phyloP scores from a whole-genome alignment of 2,888 invertebrate genomes.

The Eupithecia pulchellata region DNA sequence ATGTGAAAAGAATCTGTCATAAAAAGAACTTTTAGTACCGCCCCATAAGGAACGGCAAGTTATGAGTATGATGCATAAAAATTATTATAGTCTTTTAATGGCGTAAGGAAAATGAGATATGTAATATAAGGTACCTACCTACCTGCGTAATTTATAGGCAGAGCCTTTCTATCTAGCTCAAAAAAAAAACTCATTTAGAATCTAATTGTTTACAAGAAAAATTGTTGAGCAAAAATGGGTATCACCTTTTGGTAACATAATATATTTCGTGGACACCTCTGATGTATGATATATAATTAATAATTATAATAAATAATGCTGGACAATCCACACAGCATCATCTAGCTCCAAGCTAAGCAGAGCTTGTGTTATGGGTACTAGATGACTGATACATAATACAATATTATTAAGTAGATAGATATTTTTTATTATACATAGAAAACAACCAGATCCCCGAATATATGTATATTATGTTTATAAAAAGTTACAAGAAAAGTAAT shows the following conservation, averaged over 20 bases:
- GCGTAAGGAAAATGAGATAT: conserved; percentile 1
- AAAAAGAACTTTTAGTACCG: conserved; percentile 7
- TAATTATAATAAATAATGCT: too few species aligned
- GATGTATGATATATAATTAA: not conserved
- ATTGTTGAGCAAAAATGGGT: not conserved
- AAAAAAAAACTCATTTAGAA: too few species aligned
- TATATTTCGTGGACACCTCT: not conserved
- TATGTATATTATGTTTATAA: too few species aligned
- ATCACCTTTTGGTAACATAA: not conserved
- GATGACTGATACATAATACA: too few species aligned
- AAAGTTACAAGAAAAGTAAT: not conserved
- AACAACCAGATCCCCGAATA: too few species aligned
- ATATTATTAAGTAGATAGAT: too few species aligned
- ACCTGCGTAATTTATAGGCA: not conserved
- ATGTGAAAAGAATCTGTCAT: not conserved
- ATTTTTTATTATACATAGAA: too few species aligned
- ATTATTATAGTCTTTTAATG: conserved; percentile 10
- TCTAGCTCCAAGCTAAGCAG: too few species aligned
- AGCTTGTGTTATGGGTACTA: too few species aligned
- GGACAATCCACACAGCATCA: too few species aligned
- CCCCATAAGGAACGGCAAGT: conserved; percentile 23
- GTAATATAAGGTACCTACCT: not conserved
- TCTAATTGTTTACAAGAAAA: too few species aligned
- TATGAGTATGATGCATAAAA: conserved; percentile 26
- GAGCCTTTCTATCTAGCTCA: not conserved